Base-by-base conservation (phyloP, 2,888 invertebrate genomes). In the Odontocerum albicorne region DNA sequence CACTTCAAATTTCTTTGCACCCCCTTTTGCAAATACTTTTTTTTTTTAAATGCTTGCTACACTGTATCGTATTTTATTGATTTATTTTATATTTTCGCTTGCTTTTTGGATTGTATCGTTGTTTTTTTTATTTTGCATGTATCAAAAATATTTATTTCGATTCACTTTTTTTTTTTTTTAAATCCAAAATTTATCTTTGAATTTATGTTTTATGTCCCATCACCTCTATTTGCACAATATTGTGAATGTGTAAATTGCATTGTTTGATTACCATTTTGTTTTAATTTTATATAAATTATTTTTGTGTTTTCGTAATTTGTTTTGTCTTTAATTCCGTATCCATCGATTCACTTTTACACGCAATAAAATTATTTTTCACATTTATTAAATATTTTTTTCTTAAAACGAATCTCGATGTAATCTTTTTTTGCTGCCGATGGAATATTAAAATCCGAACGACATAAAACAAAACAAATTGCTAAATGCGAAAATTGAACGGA, bases 391-490 rank as follows among this genome's bases (percentile, higher is more conserved):
- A 27, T 7, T 7, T 27, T 10, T 7, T 27, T 27, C 4, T 7
- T 7, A 27, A 27, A 27, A 27, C 4, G 10, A 7, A 27, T 27
- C 10, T 27, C 10, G 4, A 7, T 7, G 4, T 4, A 7, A 7
- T 27, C 6, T 27, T 27, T 27, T 27, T 27, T 4, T 27, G 27
- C 27, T 27, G 4, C 27, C 27, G 27, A 27, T 27, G 27, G 4
- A 21, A 6, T n/a, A 21, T 10, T 16, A 13, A 42, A 42, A 42
- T 20, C 10, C 27, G 35, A 43, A 21, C 2, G 10, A 16, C 6
- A 20, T 7, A 16, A 44, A 38, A 50, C 50, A 50, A 50, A 50
- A 50, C 56, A 51, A 46, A 49, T 54, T 47, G 47, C 53, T 33
- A 49, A n/a, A n/a, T n/a, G 16, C 40, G 36, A 51, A n/a, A n/a